Evolutionary conservation across 2,888 invertebrate species (phyloP), one percentile per base, ranked within the genome.

Genomic region (Acleris laterana): DNA sequence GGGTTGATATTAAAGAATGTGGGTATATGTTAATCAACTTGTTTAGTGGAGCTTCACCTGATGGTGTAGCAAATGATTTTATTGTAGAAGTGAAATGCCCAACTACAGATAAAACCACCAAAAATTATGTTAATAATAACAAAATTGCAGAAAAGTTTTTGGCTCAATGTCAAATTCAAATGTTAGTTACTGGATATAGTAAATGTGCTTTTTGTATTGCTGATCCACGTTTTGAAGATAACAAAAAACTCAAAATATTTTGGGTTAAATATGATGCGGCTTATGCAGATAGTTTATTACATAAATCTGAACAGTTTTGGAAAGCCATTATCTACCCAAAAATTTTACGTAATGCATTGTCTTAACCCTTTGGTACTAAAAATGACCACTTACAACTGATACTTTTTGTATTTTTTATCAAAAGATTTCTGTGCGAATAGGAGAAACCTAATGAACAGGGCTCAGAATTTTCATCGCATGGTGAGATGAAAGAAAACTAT

Each of bases 131-230:
- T 20, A 11, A 38, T 7, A 32, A 58, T 28, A 53, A 55, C 22
- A 28, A 53, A 42, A 64, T 68, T 17, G n/a, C 50, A 32, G 51
- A 56, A 17, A 63, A 63, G 17, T 63, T 48, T 66, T n/a, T n/a
- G n/a, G n/a, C n/a, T 16, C 68, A 68, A 28, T 59, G 62, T n/a
- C 63, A 67, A 16, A 3, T 67, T 13, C 68, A 68, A 42, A 70
- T 70, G 70, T 42, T 53, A n/a, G 63, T 68, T 1, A 49, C 44
- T 3, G 51, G 48, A 5, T 42, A 51, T 48, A 56, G 61, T 16
- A 70, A 66, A 51, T 66, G 56, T 19, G 22, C 67, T 4, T 70
- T 70, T 50, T 68, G 68, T 56, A 49, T 70, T 17, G 68, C 68
- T 20, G 66, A 70, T 48, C 70, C 70, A 20, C 28, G 38, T 1